phyloP scores from a whole-genome alignment of 2,113 vertebrate species.

The Setophaga coronata region DNA sequence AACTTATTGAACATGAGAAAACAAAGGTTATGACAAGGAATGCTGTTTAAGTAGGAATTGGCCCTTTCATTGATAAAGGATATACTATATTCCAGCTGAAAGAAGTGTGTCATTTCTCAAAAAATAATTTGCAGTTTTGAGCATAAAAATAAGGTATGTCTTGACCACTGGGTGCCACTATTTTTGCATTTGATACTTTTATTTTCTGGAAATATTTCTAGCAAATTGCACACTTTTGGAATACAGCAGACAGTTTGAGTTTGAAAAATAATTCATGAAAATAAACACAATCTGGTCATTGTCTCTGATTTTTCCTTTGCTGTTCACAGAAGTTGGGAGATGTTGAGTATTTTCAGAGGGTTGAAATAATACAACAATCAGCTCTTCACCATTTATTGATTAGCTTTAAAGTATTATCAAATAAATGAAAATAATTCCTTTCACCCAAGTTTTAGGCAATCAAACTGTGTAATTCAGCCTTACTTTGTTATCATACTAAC shows the following conservation, averaged over 20 bases:
- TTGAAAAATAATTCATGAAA: constrained; percentile 18
- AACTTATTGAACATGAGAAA: not conserved
- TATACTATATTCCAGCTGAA: not conserved
- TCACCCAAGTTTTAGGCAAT: not conserved
- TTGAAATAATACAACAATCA: not conserved
- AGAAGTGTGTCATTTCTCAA: not conserved
- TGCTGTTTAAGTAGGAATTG: not conserved
- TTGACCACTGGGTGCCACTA: not conserved
- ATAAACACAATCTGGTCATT: constrained; percentile 10
- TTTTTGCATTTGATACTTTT: constrained; percentile 8
- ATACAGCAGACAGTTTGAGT: not conserved
- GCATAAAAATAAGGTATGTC: not conserved
- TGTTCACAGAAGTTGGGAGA: not conserved
- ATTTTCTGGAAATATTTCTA: not conserved
- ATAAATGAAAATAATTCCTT: not conserved
- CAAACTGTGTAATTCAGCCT: not conserved
- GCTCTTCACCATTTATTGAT: not conserved
- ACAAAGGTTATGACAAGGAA: not conserved
- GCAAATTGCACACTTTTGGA: not conserved
- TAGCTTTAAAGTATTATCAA: not conserved
- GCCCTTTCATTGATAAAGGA: not conserved
- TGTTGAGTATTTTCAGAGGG: not conserved
- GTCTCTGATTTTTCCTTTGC: not conserved
- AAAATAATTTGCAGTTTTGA: not conserved
- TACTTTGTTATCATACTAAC: not conserved